Evolutionary conservation across 2,888 invertebrate genomes (phyloP).

Genomic region (Heliconius cydno): DNA sequence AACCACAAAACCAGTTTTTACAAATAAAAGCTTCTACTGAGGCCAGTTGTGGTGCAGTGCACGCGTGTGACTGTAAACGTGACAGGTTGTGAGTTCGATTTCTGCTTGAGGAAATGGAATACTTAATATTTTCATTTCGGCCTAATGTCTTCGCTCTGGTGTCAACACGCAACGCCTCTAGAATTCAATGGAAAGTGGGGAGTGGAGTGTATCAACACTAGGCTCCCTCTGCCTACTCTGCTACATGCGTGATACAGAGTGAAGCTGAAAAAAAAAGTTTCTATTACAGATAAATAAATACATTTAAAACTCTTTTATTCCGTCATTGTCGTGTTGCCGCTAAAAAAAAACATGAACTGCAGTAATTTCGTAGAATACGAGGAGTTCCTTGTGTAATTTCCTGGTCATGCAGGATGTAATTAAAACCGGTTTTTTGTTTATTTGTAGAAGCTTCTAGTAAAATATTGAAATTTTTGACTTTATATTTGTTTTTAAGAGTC

Average conservation of each 20-base stretch:
- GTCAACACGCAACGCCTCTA: no score
- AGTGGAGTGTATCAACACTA: no score
- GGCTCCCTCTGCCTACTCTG: no score
- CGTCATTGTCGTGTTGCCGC: neutral
- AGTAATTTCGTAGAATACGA: constrained; percentile 31
- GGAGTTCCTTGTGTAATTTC: constrained; percentile 38
- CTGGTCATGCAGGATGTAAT: constrained; percentile 58
- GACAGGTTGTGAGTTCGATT: no score
- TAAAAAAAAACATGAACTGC: constrained; percentile 30
- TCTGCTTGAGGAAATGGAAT: no score
- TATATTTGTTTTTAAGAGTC: constrained; percentile 25
- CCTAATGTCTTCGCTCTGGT: no score
- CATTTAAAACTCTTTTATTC: constrained; percentile 17
- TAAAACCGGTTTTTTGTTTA: constrained; percentile 55
- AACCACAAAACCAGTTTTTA: neutral
- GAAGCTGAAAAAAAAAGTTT: neutral
- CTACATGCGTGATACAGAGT: no score
- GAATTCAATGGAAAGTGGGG: no score
- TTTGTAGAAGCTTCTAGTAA: constrained; percentile 54
- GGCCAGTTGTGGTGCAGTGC: no score
- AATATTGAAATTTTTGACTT: no score
- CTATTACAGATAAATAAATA: constrained; percentile 7
- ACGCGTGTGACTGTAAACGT: no score
- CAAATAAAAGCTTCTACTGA: neutral
- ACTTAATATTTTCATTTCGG: no score